Evolutionary conservation across 2,888 invertebrate species (phyloP).

Genomic region (Acleris sparsana): DNA sequence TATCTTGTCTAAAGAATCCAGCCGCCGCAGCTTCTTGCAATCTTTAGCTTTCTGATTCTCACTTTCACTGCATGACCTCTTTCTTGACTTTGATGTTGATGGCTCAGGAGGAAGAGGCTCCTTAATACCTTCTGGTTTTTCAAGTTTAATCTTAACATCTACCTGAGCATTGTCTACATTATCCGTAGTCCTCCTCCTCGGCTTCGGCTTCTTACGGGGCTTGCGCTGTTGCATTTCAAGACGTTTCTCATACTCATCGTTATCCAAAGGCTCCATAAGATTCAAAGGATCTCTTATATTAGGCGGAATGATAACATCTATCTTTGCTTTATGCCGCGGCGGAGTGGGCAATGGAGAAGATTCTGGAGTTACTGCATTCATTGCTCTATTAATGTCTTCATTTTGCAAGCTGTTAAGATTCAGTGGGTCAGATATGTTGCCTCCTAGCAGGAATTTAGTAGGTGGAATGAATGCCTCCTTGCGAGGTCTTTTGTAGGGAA

Average conservation of each 20-base stretch:
- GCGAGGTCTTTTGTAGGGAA: constrained; percentile 88
- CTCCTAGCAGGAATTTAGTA: constrained; percentile 96
- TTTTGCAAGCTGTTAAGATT: constrained; percentile 96
- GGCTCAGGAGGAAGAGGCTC: constrained; percentile 70
- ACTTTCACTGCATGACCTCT: constrained; percentile 82
- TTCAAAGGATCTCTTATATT: constrained; percentile 97
- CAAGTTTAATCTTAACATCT: constrained; percentile 53
- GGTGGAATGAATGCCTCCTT: constrained; percentile 92
- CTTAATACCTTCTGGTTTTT: constrained; percentile 58
- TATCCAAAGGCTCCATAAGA: constrained; percentile 90
- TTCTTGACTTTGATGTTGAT: constrained; percentile 67
- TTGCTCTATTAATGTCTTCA: constrained; percentile 89
- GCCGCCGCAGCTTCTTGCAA: constrained; percentile 84
- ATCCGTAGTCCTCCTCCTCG: constrained; percentile 76
- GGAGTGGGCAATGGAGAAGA: constrained; percentile 95
- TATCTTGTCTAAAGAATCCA: constrained; percentile 92
- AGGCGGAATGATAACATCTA: constrained; percentile 96
- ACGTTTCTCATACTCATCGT: constrained; percentile 92
- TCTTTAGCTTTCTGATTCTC: constrained; percentile 82
- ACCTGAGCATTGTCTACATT: constrained; percentile 62
- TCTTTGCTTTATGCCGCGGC: constrained; percentile 89
- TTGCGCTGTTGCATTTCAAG: constrained; percentile 87
- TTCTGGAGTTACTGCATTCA: constrained; percentile 95
- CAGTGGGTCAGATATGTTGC: constrained; percentile 97
- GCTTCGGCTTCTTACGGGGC: constrained; percentile 87